These are phyloP conservation scores for Limulus polyphemus DNA, from an alignment of 2,888 invertebrate species.

Conservation along the genomic window DNA sequence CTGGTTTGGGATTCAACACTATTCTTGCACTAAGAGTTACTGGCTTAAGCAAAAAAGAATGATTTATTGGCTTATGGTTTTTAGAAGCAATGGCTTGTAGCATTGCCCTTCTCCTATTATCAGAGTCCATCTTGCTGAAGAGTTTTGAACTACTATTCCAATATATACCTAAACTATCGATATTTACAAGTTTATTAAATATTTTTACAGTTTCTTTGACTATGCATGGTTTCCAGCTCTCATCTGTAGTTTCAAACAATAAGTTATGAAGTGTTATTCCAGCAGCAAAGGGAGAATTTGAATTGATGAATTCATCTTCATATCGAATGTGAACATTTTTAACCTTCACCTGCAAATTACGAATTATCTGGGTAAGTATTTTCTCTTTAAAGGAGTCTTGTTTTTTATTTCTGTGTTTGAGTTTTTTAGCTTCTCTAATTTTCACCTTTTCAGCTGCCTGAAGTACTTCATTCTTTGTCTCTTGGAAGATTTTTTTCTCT, in stretches of 20 bases:
- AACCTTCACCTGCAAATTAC: slow-evolving; percentile 45
- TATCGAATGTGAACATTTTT: slow-evolving; percentile 44
- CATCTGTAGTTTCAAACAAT: slow-evolving; percentile 78
- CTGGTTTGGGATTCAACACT: slow-evolving; percentile 77
- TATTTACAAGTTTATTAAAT: slow-evolving; percentile 62
- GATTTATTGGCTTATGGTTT: slow-evolving; percentile 24
- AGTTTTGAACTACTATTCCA: slow-evolving; percentile 60
- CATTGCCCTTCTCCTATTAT: slow-evolving; percentile 40
- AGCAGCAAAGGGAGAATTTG: slow-evolving; percentile 44
- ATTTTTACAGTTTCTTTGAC: slow-evolving; percentile 62
- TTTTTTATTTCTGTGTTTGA: slow-evolving; percentile 29
- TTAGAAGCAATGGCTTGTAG: slow-evolving; percentile 29
- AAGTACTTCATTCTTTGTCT: slow-evolving; percentile 66
- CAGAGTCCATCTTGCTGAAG: slow-evolving; percentile 40
- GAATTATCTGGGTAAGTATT: slow-evolving; percentile 44
- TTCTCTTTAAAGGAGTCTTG: slow-evolving; percentile 46
- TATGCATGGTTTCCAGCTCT: slow-evolving; percentile 61
- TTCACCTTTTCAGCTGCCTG: slow-evolving; percentile 62
- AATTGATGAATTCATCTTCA: slow-evolving; percentile 44
- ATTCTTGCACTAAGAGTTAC: too few relatives aligned
- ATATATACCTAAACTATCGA: slow-evolving; percentile 64
- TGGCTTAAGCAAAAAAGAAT: too few relatives aligned
- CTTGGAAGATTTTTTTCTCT: slow-evolving; percentile 61
- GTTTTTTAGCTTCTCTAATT: slow-evolving; percentile 27
- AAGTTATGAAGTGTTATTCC: slow-evolving; percentile 78